Evolutionary conservation across 2,113 vertebrate genomes (phyloP), one percentile per base, ranked within the genome.

Genomic region (Amazona guildingii): DNA sequence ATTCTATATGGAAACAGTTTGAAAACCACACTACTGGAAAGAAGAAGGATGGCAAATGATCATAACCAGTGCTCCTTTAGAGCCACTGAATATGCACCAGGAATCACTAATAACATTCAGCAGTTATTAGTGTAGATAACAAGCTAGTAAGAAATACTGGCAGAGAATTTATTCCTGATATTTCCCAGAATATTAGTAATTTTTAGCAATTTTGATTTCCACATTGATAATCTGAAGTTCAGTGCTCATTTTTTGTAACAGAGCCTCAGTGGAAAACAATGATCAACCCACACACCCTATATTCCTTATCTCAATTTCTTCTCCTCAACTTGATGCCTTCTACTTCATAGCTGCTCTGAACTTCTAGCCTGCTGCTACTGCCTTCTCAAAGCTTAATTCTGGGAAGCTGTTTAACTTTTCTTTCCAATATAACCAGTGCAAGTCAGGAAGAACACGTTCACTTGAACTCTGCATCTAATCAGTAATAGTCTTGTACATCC

Each of bases 271-370:
- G 44, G 11, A 74, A 91, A 55, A 72, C 0, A 2, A 46, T 3
- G 1, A 79, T 29, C 55, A 84, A 63, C 11, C 28, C 33, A 9
- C 15, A 64, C 4, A 35, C 0, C 1, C 23, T 61, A 4, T 39
- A 74, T 25, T 92, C 43, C 46, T 54, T 41, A 78, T 19, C 25
- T 64, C 28, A 54, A 6, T 16, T 84, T 88, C 52, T 31, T 66
- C 66, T 87, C 33, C 27, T 13, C 21, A 72, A 0, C 29, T 35
- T 37, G 33, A 41, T 43, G 20, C 48, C 29, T 89, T 74, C 31
- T 7, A 81, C 35, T 83, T 78, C 29, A 62, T 3, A 73, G 49
- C 25, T 76, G 54, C 67, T 59, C 57, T 79, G 39, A 81, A 75
- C 51, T 63, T 83, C 66, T 16, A 66, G 39, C 15, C 41, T 89